Base-by-base conservation (phyloP, 1,140 invertebrate species). In the Campoletis sonorensis region DNA sequence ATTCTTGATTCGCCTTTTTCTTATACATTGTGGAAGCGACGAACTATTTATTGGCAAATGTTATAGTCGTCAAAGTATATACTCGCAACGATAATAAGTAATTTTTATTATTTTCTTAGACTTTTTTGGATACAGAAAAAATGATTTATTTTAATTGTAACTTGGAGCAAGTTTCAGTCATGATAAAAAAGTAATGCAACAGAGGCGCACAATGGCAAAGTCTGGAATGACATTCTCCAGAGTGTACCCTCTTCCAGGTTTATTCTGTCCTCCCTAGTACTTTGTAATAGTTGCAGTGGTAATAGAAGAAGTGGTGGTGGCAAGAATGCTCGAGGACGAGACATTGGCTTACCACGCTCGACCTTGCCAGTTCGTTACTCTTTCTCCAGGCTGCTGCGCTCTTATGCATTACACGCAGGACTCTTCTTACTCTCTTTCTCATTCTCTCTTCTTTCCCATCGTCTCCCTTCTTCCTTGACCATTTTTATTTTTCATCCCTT, bases 301-400 rank as follows among this genome's bases (percentile, higher is more conserved):
- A 78, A 78, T 67, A 64, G 54, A 23, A 37, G 76, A 67, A 54
- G 76, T 37, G 18, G 51, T 49, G 61, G 76, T 78, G 61, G 76
- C 61, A 64, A 78, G 76, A 67, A 45, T 26, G 76, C 76, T 54
- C 83, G 84, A 88, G 88, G 84, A 91, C 88, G 88, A 91, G 91
- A 91, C 91, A 90, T 92, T 92, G 90, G 90, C 90, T 89, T 92
- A 91, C 91, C 90, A 90, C 88, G 85, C 87, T 90, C 91, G 90
- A 91, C 91, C 91, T 92, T 91, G 90, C 90, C 89, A 91, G 90
- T 92, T 91, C 91, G 90, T 92, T 92, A 91, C 91, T 90, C 91
- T 91, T 90, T 90, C 89, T 86, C 87, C 82, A 81, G 58, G 76
- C 61, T 78, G 76, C 73, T 49, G 49, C 84, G 49, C 84, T 87